A percentile compares a stretch with the other conserved stretches of the same genome.
These are phyloP conservation scores for Carabus problematicus DNA, from an alignment of 2,888 invertebrate genomes.

Conservation along the genomic window DNA sequence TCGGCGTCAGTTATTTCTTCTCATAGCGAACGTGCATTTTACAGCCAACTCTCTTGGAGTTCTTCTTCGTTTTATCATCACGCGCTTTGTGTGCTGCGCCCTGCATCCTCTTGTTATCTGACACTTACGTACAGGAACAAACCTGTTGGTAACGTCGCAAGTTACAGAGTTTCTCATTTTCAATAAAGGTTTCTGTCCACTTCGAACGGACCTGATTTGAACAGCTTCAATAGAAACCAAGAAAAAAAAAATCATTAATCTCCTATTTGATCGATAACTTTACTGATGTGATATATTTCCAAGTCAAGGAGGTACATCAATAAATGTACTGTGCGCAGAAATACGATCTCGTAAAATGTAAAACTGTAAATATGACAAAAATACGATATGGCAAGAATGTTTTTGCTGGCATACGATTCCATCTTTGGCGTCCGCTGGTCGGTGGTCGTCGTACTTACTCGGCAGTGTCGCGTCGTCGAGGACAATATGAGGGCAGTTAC, in stretches of 20 bases:
- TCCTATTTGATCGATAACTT: no score
- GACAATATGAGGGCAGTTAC: conserved; percentile 38
- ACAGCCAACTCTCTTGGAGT: not conserved
- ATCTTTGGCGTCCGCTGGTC: conserved; percentile 8
- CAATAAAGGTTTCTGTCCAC: not conserved
- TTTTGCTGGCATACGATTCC: not conserved
- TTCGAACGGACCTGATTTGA: conserved; percentile 2
- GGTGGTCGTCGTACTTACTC: not conserved
- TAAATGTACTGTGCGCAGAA: not conserved
- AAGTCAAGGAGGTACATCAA: not conserved
- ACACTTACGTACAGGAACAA: conserved; percentile 10
- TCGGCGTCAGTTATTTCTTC: not conserved
- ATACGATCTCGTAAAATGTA: not conserved
- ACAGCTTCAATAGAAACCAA: not conserved
- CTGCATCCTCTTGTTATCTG: conserved; percentile 4
- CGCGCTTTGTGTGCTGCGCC: not conserved
- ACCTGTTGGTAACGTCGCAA: conserved; percentile 9
- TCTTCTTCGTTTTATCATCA: no score
- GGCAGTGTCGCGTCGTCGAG: conserved; percentile 1
- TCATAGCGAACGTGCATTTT: not conserved
- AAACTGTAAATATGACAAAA: not conserved
- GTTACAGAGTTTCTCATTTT: not conserved
- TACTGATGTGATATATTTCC: no score
- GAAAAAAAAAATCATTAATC: not conserved
- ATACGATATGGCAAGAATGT: conserved; percentile 3